phyloP scores from a whole-genome alignment of 2,888 invertebrate species.

The Euzophera pinguis region DNA sequence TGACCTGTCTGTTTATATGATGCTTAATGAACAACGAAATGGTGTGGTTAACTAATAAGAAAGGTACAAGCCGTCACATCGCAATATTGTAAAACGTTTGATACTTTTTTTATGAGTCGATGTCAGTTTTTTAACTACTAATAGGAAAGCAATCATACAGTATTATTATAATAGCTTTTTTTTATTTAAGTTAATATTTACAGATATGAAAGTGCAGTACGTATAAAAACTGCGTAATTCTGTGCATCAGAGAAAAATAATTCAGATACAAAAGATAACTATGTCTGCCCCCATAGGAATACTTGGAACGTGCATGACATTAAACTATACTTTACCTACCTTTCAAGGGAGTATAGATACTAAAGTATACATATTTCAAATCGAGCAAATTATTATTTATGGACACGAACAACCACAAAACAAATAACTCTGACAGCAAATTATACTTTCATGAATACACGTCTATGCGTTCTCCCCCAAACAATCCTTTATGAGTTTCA shows the following conservation, averaged over 20 bases:
- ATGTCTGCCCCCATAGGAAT: no score
- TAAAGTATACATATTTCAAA: background rate
- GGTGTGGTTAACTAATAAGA: constrained; percentile 59
- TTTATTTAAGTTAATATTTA: no score
- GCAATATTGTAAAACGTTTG: background rate
- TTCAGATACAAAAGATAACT: no score
- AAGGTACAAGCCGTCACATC: constrained; percentile 43
- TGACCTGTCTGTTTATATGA: constrained; percentile 58
- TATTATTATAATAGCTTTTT: no score
- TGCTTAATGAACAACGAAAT: constrained; percentile 64
- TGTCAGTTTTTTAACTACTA: background rate
- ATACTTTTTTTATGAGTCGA: background rate
- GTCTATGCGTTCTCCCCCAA: constrained; percentile 1
- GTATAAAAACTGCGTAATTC: no score
- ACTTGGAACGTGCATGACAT: no score
- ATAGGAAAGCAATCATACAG: no score
- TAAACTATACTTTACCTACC: no score
- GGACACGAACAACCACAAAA: background rate
- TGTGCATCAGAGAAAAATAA: no score
- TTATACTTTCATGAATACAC: background rate
- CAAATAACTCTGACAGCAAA: constrained; percentile 1
- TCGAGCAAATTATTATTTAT: background rate
- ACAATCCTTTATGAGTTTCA: constrained; percentile 2
- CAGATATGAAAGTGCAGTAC: no score
- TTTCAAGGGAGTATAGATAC: background rate